Evolutionary conservation across 2,797 vertebrate species (phyloP).

Genomic region (Thalassophryne amazonica): DNA sequence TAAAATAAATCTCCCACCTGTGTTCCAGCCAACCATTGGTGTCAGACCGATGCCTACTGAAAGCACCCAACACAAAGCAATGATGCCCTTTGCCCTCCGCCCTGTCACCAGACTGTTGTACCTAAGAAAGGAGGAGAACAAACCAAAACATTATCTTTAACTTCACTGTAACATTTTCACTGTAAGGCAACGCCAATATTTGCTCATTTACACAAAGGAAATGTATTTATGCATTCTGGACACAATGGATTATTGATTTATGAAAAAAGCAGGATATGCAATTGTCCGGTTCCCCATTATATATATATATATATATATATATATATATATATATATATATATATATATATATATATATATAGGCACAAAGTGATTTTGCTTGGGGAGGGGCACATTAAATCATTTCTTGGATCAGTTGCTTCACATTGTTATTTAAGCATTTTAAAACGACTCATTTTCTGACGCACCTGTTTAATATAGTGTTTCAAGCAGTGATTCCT

Average conservation of each 20-base stretch:
- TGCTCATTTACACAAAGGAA: constrained; percentile 7
- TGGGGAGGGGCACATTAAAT: no score
- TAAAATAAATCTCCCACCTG: constrained; percentile 30
- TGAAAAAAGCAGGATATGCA: background rate
- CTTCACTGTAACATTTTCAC: constrained; percentile 1
- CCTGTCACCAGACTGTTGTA: constrained; percentile 93
- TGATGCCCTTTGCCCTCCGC: constrained; percentile 86
- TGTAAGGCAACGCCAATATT: constrained; percentile 16
- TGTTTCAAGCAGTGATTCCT: no score
- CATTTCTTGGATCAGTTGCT: no score
- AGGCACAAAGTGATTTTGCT: no score
- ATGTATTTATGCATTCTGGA: constrained; percentile 3
- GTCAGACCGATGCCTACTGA: constrained; percentile 91
- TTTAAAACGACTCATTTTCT: no score
- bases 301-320: no score
- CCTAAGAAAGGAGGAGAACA: constrained; percentile 70
- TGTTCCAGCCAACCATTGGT: constrained; percentile 95
- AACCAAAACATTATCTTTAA: constrained; percentile 6
- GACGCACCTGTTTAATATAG: no score
- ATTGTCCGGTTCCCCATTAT: background rate
- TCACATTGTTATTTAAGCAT: no score
- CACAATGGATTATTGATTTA: constrained; percentile 1
- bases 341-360: no score
- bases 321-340: no score
- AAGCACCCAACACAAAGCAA: constrained; percentile 92